phyloP scores from a whole-genome alignment of 2,797 vertebrate genomes.

The Paratrypauchen microcephalus region DNA sequence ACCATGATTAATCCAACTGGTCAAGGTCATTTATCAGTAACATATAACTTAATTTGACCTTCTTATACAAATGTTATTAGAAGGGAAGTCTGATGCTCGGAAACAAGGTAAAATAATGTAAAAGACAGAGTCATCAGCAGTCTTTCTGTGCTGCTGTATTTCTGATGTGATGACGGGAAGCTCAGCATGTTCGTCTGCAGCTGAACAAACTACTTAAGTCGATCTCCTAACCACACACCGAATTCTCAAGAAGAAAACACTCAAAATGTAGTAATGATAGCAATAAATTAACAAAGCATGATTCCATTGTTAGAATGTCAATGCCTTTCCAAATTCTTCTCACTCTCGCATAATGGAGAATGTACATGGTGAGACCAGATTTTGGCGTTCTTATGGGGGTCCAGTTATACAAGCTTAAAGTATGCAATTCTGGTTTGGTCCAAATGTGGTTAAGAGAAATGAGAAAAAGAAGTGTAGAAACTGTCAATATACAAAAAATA shows the following conservation, averaged over 20 bases:
- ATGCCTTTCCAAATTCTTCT: conserved; percentile 4
- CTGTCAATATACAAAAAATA: not conserved
- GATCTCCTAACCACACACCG: conserved; percentile 62
- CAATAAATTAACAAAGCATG: conserved; percentile 51
- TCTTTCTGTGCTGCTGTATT: conserved; percentile 45
- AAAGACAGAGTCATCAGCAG: conserved; percentile 57
- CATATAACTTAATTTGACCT: conserved; percentile 64
- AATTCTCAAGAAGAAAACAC: conserved; percentile 67
- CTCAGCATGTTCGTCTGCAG: conserved; percentile 69
- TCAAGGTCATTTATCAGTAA: not conserved
- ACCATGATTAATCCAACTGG: not conserved
- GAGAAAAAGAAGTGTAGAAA: not conserved
- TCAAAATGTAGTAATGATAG: conserved; percentile 66
- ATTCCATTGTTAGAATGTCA: conserved; percentile 72
- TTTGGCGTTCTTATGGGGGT: not conserved
- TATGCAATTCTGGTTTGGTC: not conserved
- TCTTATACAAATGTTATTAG: conserved; percentile 68
- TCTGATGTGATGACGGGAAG: conserved; percentile 61
- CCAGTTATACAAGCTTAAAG: no score
- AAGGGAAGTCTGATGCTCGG: conserved; percentile 65
- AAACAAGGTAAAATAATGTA: conserved; percentile 47
- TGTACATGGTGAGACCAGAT: not conserved
- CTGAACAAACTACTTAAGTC: conserved; percentile 80
- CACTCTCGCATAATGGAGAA: not conserved
- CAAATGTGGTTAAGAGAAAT: not conserved